A percentile compares a stretch with the other conserved stretches of the same genome.
Evolutionary conservation across 2,113 vertebrate species (phyloP).

Genomic region (Corythornis cristatus): DNA sequence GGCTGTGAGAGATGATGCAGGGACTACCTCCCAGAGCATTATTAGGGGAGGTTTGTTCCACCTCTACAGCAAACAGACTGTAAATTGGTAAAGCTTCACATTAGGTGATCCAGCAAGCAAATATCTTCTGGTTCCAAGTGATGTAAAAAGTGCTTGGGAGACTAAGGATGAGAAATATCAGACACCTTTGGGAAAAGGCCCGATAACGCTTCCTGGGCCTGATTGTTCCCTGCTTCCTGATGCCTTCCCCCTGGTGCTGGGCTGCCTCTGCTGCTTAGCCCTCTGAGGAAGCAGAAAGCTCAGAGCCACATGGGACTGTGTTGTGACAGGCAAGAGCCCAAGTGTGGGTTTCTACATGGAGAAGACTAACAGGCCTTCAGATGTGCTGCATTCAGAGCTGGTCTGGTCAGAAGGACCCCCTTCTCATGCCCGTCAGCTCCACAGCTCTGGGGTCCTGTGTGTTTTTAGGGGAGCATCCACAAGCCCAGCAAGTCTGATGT

Average conservation of each 20-base stretch:
- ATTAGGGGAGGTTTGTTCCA: background rate
- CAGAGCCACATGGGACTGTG: background rate
- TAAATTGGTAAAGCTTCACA: background rate
- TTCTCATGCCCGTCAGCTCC: rapidly evolving
- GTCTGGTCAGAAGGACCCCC: rapidly evolving
- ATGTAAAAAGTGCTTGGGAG: background rate
- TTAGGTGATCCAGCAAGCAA: background rate
- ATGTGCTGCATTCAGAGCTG: background rate
- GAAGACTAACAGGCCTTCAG: rapidly evolving
- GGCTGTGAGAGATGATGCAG: background rate
- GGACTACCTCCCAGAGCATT: background rate
- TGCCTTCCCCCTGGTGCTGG: background rate
- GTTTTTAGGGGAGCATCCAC: background rate
- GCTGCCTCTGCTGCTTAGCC: background rate
- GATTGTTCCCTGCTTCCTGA: background rate
- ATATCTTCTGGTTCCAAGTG: background rate
- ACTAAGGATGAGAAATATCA: background rate
- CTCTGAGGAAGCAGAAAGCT: background rate
- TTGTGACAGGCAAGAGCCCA: background rate
- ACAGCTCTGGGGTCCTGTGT: rapidly evolving
- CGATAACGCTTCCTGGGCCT: rapidly evolving
- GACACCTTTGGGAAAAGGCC: background rate
- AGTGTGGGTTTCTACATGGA: rapidly evolving
- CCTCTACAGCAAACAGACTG: background rate
- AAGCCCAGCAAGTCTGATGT: rapidly evolving